Conservation (phyloP, 2,113 vertebrate genomes). For the Pteruthius melanotis region DNA sequence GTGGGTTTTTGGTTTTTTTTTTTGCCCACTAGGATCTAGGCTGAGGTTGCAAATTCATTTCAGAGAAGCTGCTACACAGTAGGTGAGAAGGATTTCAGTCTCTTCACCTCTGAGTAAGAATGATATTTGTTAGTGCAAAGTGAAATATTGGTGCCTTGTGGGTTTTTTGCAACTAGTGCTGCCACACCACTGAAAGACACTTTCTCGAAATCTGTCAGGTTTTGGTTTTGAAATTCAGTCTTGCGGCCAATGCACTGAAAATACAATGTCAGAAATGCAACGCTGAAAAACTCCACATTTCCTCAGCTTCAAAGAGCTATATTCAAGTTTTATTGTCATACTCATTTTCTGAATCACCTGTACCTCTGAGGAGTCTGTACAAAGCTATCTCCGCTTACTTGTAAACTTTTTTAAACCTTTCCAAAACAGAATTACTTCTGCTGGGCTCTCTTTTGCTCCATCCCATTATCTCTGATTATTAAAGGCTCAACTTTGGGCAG, state of each 20-base stretch:
- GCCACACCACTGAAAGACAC: not conserved
- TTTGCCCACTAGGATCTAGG: not conserved
- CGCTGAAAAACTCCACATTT: not conserved
- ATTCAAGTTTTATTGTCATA: not conserved
- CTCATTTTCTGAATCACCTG: not conserved
- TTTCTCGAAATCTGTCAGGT: not conserved
- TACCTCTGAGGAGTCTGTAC: not conserved
- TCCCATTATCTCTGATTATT: not conserved
- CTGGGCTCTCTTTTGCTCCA: not conserved
- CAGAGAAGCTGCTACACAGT: not conserved
- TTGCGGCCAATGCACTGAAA: not conserved
- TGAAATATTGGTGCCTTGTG: not conserved
- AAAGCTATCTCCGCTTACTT: not conserved
- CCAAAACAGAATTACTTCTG: not conserved
- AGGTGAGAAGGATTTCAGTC: not conserved
- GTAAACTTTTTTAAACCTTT: not conserved
- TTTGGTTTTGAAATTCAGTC: not conserved
- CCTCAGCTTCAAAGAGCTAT: not conserved
- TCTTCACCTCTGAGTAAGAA: not conserved
- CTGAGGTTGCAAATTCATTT: conserved; percentile 1
- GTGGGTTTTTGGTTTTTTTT: too few relatives aligned
- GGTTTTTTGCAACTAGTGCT: not conserved
- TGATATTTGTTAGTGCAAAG: not conserved
- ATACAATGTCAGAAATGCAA: not conserved
- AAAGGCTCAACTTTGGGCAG: not conserved